A percentile compares a stretch with the other conserved stretches of the same genome.
Evolutionary conservation across 2,113 vertebrate species (phyloP).

Genomic region (Gambusia affinis): DNA sequence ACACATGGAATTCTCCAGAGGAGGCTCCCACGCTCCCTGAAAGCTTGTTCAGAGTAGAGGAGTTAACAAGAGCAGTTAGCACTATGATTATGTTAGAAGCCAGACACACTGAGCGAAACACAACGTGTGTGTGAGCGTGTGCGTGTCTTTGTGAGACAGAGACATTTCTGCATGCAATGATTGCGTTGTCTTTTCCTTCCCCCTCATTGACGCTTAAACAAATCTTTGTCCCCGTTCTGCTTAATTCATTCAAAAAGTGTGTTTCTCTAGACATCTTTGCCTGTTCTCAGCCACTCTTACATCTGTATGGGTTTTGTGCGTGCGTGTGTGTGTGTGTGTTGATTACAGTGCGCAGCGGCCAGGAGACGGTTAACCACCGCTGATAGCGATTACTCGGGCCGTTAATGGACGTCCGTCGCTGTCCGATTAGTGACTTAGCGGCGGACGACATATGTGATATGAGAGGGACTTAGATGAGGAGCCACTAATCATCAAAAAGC

Average conservation of each 20-base stretch:
- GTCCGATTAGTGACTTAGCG: constrained; percentile 77
- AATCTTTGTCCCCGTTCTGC: constrained; percentile 50
- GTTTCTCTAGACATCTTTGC: background rate
- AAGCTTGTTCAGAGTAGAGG: constrained; percentile 72
- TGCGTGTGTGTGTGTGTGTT: constrained; percentile 38
- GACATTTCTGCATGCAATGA: constrained; percentile 52
- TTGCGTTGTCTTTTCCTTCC: constrained; percentile 56
- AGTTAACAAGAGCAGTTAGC: constrained; percentile 79
- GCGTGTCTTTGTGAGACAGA: constrained; percentile 4
- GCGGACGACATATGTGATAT: constrained; percentile 78
- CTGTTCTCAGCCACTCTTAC: constrained; percentile 43
- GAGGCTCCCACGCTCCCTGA: constrained; percentile 73
- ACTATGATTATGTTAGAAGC: constrained; percentile 71
- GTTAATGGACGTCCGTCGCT: constrained; percentile 71
- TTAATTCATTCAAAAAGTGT: constrained; percentile 44
- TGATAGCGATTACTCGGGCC: constrained; percentile 63
- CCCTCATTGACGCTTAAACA: constrained; percentile 48
- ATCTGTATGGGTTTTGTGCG: constrained; percentile 10
- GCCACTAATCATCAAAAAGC: constrained; percentile 79
- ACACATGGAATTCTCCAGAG: constrained; percentile 68
- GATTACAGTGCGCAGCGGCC: constrained; percentile 55
- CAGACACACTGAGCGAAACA: constrained; percentile 54
- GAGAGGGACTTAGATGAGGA: constrained; percentile 77
- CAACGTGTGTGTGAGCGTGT: background rate
- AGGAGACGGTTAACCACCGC: constrained; percentile 63